A percentile compares a stretch with the other conserved stretches of the same genome.
phyloP scores from a whole-genome alignment of 1,140 invertebrate genomes.

The Melanaphis sacchari region DNA sequence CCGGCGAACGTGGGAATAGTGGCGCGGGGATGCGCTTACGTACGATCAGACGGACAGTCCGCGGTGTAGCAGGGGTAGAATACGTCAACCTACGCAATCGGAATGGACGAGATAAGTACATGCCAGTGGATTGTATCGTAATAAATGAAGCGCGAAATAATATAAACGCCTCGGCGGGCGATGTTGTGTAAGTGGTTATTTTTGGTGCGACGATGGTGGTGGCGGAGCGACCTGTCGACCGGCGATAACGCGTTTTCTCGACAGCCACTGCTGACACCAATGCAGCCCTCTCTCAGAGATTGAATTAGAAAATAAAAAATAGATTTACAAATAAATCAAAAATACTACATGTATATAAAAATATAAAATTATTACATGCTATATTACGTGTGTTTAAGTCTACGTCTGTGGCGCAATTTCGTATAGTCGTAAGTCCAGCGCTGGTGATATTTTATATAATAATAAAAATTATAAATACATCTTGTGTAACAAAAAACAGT shows the following conservation, averaged over 20 bases:
- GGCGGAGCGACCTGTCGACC: slow-evolving; percentile 15
- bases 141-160: slow-evolving; percentile 56
- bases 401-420: neutral
- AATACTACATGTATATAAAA: neutral
- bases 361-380: neutral
- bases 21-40: neutral
- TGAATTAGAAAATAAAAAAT: slow-evolving; percentile 44
- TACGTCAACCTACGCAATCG: slow-evolving; percentile 55
- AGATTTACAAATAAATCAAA: slow-evolving; percentile 9
- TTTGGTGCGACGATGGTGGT: neutral
- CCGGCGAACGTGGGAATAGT: neutral
- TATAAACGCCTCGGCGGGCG: slow-evolving; percentile 46
- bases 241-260: slow-evolving; percentile 38
- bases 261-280: neutral
- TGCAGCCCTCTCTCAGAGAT: slow-evolving; percentile 11
- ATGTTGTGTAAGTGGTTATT: slow-evolving; percentile 13
- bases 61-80: slow-evolving; percentile 2
- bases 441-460: neutral
- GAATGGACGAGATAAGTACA: slow-evolving; percentile 56
- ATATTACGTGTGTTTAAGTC: neutral
- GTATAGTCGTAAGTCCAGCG: neutral
- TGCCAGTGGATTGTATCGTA: slow-evolving; percentile 54
- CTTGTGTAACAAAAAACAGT: neutral
- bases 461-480: neutral
- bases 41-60: too few species aligned